These are phyloP conservation scores for Larimichthys polyactis DNA, from an alignment of 2,113 vertebrate genomes.

Conservation along the genomic window DNA sequence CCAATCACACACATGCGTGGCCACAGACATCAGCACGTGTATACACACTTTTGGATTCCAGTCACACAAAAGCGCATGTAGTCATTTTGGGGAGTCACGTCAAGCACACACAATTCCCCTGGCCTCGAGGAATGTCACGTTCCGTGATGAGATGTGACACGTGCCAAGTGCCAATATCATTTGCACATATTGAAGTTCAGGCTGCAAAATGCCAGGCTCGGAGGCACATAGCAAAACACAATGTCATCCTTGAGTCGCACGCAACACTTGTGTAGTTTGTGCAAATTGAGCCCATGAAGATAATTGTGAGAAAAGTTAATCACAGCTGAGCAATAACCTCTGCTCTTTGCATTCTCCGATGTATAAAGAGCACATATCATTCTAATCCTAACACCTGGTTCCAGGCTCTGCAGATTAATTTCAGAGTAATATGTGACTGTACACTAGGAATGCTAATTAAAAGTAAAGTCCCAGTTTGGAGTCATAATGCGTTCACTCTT, in stretches of 20 bases:
- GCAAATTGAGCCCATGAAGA: background rate
- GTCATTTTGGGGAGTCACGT: conserved; percentile 22
- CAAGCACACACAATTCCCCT: conserved; percentile 8
- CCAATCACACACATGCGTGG: background rate
- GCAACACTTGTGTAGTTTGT: background rate
- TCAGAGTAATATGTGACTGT: conserved; percentile 21
- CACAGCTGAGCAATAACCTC: conserved; percentile 1
- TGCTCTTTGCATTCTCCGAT: background rate
- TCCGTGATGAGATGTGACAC: conserved; percentile 55
- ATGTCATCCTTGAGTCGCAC: background rate
- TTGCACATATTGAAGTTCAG: conserved; percentile 48
- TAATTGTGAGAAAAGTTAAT: conserved; percentile 7
- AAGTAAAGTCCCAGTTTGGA: conserved; percentile 44
- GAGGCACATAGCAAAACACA: background rate
- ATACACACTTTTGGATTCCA: conserved; percentile 3
- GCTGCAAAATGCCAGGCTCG: conserved; percentile 7
- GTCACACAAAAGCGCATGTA: conserved; percentile 4
- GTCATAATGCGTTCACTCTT: conserved; percentile 14
- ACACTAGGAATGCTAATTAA: conserved; percentile 47
- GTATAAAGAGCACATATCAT: conserved; percentile 1
- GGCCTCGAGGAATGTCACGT: conserved; percentile 1
- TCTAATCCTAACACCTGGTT: conserved; percentile 15
- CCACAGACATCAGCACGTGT: conserved; percentile 10
- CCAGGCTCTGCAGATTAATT: conserved; percentile 44
- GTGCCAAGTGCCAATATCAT: conserved; percentile 44